Evolutionary conservation across 23 tunicate genomes (phyloP).

Genomic region (Oikopleura dioica): DNA sequence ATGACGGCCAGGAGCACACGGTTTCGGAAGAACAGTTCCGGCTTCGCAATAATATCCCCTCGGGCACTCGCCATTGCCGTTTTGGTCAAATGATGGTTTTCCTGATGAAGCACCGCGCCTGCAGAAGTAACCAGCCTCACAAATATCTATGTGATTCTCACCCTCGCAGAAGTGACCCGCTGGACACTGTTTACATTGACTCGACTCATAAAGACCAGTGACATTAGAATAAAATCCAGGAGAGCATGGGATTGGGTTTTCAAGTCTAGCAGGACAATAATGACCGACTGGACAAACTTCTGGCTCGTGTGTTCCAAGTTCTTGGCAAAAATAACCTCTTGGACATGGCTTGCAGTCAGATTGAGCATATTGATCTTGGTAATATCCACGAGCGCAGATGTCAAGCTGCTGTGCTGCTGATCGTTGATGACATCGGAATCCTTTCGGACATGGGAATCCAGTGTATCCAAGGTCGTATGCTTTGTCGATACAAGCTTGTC

Average conservation of each 20-base stretch:
- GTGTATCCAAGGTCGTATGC: background rate
- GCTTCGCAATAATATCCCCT: background rate
- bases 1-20: constrained; percentile 47
- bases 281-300: constrained; percentile 37
- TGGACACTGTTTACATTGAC: background rate
- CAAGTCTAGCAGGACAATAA: constrained; percentile 20
- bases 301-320: constrained; percentile 6
- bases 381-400: background rate
- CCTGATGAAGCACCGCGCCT: background rate
- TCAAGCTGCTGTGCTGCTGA: background rate
- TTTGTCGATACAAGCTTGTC: background rate
- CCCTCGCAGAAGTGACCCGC: background rate
- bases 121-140: background rate
- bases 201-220: constrained; percentile 22
- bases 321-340: constrained; percentile 49
- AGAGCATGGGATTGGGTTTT: constrained; percentile 18
- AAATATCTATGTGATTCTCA: no score
- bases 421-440: background rate
- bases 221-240: constrained; percentile 54
- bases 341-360: constrained; percentile 41
- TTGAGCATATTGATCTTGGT: constrained; percentile 16
- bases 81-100: background rate
- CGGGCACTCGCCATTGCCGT: background rate
- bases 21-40: background rate
- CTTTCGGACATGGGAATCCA: background rate